A percentile compares a stretch with the other conserved stretches of the same genome.
Evolutionary conservation across 2,888 invertebrate species (phyloP).

Genomic region (Drosophila dives): DNA sequence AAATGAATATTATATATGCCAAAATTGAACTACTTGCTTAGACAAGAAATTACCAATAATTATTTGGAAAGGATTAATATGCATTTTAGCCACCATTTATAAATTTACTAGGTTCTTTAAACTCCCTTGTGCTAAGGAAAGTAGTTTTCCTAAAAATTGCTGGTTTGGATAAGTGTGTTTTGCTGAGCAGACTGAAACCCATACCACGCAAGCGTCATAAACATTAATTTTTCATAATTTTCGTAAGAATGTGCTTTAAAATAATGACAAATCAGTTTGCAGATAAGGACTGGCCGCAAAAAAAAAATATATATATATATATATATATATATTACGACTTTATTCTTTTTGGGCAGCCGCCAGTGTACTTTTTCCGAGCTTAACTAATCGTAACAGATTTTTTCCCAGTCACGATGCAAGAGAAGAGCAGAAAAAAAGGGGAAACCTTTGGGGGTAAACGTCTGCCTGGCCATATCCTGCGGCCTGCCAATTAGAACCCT

Average conservation of each 20-base stretch:
- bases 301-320: slow-evolving; percentile 29
- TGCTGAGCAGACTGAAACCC: slow-evolving; percentile 5
- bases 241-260: slow-evolving; percentile 62
- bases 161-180: neutral
- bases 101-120: neutral
- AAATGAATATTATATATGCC: neutral
- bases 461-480: slow-evolving; percentile 71
- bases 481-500: slow-evolving; percentile 81
- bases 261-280: slow-evolving; percentile 84
- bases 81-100: neutral
- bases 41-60: neutral
- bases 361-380: slow-evolving; percentile 64
- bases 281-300: slow-evolving; percentile 68
- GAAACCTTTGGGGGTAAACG: slow-evolving; percentile 63
- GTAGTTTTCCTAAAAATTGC: slow-evolving; percentile 9
- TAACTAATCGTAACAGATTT: slow-evolving; percentile 83
- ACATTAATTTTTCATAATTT: slow-evolving; percentile 72
- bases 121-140: neutral
- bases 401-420: slow-evolving; percentile 66
- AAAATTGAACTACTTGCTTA: neutral
- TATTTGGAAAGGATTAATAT: neutral
- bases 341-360: slow-evolving; percentile 48
- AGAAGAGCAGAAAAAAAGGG: slow-evolving; percentile 21
- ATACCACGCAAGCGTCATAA: neutral
- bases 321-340: slow-evolving; percentile 26